These are phyloP conservation scores for Crotalus tigris DNA, from an alignment of 2,113 vertebrate species.

Conservation along the genomic window DNA sequence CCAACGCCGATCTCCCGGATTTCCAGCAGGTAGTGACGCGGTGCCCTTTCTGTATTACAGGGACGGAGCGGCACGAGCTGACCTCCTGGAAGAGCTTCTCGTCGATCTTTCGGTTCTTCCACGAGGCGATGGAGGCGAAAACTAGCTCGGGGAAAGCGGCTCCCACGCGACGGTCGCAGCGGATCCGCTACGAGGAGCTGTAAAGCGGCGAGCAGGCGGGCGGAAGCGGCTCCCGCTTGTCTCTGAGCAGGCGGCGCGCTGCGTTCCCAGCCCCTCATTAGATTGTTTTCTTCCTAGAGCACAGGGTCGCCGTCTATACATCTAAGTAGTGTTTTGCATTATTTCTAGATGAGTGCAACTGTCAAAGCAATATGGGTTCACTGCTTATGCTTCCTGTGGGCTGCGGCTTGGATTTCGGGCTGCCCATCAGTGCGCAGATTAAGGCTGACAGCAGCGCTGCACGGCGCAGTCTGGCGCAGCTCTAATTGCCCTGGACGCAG, in stretches of 20 bases:
- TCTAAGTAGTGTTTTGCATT: conserved; percentile 93
- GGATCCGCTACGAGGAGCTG: conserved; percentile 85
- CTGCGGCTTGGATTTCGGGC: conserved; percentile 77
- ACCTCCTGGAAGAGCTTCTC: conserved; percentile 94
- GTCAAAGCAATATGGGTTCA: conserved; percentile 94
- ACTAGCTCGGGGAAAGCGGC: conserved; percentile 74
- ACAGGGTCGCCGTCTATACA: conserved; percentile 81
- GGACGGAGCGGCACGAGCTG: conserved; percentile 93
- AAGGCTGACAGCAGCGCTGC: conserved; percentile 84
- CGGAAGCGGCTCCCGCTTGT: background rate
- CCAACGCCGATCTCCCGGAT: background rate
- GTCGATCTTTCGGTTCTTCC: conserved; percentile 92
- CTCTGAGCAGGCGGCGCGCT: conserved; percentile 28
- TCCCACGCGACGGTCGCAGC: conserved; percentile 84
- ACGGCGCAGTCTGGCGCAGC: conserved; percentile 74
- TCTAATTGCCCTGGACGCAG: conserved; percentile 84
- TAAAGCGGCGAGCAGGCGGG: background rate
- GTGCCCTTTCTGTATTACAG: conserved; percentile 63
- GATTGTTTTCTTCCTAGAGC: conserved; percentile 81
- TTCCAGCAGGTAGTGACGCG: background rate
- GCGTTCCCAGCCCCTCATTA: conserved; percentile 69
- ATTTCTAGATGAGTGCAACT: conserved; percentile 96
- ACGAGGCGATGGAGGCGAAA: conserved; percentile 76
- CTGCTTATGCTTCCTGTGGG: conserved; percentile 87
- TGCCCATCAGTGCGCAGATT: conserved; percentile 81